Conservation (phyloP, 2,797 vertebrate species). For the Pyrocephalus nanus region DNA sequence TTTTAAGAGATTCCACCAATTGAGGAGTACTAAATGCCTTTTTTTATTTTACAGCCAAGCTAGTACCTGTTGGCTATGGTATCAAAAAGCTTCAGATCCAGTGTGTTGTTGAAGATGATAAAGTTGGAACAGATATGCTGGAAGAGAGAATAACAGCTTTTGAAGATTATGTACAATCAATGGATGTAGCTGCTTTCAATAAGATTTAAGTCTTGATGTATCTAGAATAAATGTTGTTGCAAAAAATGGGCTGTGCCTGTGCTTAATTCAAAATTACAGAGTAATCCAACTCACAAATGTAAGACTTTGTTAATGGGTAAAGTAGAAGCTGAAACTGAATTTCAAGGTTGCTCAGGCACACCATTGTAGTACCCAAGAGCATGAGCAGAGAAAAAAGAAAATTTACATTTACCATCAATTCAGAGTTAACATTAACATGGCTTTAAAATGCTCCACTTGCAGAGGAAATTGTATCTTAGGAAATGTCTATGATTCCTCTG, state of each 20-base stretch:
- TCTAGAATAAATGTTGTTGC: constrained; percentile 76
- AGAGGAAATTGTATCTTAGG: fast-evolving
- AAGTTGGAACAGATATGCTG: constrained; percentile 94
- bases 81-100: constrained; percentile 98
- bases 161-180: constrained; percentile 94
- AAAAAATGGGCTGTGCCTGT: neutral
- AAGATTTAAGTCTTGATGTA: constrained; percentile 84
- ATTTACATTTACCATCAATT: fast-evolving
- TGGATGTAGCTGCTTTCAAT: constrained; percentile 98
- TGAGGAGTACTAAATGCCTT: neutral
- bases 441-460: neutral
- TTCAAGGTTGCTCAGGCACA: neutral
- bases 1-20: neutral
- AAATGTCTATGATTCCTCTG: neutral
- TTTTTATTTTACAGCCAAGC: constrained; percentile 82
- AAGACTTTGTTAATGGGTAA: neutral
- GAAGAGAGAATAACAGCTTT: constrained; percentile 94
- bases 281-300: neutral
- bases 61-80: constrained; percentile 94
- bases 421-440: fast-evolving
- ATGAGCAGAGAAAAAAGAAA: neutral
- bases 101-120: constrained; percentile 97
- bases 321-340: neutral
- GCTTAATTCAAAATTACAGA: neutral
- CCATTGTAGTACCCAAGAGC: neutral